Evolutionary conservation across 2,797 vertebrate genomes (phyloP).

Genomic region (Margarornis squamiger): DNA sequence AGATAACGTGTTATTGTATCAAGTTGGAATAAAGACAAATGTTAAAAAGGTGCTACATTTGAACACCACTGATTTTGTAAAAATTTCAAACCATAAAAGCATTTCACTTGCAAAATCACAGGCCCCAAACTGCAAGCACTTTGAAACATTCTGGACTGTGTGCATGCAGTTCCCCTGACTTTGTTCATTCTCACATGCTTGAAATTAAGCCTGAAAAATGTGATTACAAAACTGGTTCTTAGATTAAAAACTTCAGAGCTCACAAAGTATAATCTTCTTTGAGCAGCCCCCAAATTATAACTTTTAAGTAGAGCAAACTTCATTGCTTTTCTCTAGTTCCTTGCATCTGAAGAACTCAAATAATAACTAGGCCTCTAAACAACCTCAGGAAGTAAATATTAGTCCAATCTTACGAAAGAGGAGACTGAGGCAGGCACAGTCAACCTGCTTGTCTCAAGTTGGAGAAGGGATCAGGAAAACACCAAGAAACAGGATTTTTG

Average conservation of each 20-base stretch:
- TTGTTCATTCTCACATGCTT: neutral
- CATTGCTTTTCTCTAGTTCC: neutral
- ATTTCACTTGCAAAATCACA: neutral
- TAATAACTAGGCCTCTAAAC: neutral
- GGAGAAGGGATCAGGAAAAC: neutral
- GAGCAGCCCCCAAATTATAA: neutral
- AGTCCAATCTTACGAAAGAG: neutral
- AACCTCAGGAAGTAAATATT: neutral
- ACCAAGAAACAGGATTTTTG: neutral
- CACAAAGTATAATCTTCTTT: neutral
- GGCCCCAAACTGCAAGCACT: neutral
- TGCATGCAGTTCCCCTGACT: neutral
- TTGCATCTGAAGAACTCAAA: neutral
- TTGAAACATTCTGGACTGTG: neutral
- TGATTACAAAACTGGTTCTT: neutral
- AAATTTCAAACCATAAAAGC: constrained; percentile 53
- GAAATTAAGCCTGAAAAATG: constrained; percentile 19
- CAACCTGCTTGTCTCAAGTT: neutral
- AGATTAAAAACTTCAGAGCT: neutral
- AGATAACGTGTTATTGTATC: constrained; percentile 11
- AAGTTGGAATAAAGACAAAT: constrained; percentile 35
- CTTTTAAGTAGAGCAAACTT: neutral
- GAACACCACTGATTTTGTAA: constrained; percentile 43
- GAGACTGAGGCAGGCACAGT: neutral
- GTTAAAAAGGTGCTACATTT: constrained; percentile 46